Evolutionary conservation across 2,797 vertebrate genomes (phyloP), one percentile per base, ranked within the genome.

Genomic region (Antennarius maculatus): DNA sequence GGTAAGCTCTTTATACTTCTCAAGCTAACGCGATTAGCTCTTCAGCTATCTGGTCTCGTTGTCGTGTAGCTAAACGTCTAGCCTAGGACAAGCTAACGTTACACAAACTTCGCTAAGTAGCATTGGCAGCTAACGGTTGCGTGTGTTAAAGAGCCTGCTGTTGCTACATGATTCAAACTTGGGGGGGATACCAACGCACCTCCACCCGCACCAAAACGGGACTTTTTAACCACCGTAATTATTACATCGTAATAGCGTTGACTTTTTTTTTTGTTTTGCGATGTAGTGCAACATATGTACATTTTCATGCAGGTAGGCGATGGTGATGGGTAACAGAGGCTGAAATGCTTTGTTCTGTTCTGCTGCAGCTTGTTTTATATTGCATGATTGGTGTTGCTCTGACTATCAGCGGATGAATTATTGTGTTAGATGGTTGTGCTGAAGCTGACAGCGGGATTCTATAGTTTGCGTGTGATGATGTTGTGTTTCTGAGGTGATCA

Each of bases 341-440:
- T 54, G 27, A 43, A 58, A 41, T 46, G 79, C 84, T 87, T 86
- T 86, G 80, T 84, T 82, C 85, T 83, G 77, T 15, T 74, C 57
- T 69, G 77, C 76, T 61, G 71, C 77, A 53, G 13, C 53, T 61
- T 42, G 66, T 71, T 54, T 51, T 29, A 53, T 66, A 52, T 58
- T 64, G 17, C 46, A 47, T 11, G 6, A 16, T 71, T 63, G 50
- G 67, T 57, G 46, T 48, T 28, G 15, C 7, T 47, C 17, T 14
- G 39, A 17, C 18, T 7, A 23, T 27, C 11, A n/a, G 5, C 52
- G 23, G 11, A 46, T 37, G 4, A 17, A n/a, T 28, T 6, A 45
- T n/a, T n/a, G 18, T 2, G 1, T 4, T 16, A 31, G 41, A 15
- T 6, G 34, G 11, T 47, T 15, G 39, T 45, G 8, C n/a, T 23